Base-by-base conservation (phyloP, 2,113 vertebrate species). In the Plectropomus leopardus region DNA sequence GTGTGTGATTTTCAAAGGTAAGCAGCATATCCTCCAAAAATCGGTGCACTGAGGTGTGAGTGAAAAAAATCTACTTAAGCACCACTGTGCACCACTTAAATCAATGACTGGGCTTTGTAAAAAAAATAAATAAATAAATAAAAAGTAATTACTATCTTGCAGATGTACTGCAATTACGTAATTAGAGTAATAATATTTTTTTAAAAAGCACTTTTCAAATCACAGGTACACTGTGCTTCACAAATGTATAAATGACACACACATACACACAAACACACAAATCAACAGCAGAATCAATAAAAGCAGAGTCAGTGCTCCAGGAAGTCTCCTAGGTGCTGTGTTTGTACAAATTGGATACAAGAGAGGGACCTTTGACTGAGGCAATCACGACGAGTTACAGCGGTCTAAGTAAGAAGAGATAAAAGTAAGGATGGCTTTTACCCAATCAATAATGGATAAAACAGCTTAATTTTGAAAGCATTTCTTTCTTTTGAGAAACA, bases 221-320 rank as follows among this genome's bases (percentile, higher is more conserved):
- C 34, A 50, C 45, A 48, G 45, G 10, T 50, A 69, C 47, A 34
- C 26, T 44, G 23, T 17, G 70, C 7, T 55, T 55, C 40, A 47
- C 42, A 64, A 63, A 40, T 1, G 0, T 30, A 55, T 40, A 42
- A 64, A 69, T 71, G 60, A 28, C 23, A 28, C 8, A 24, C 3
- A 21, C 5, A 55, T 11, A 28, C 23, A 28, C 8, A 24, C 3
- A 21, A 1, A 55, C 23, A 54, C 11, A 26, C 9, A 26, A 78
- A 83, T 64, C 69, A 76, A 76, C 55, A 47, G 60, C 55, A 73
- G 44, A 78, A 91, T 87, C 85, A 69, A 89, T 89, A 80, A 80
- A 65, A 79, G 75, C 53, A 48, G 63, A 78, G 45, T 72, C 72
- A 4, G 60, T 78, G 80, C 58, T 74, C 36, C 59, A 68, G 59